phyloP scores from a whole-genome alignment of 1,140 invertebrate species.

The Zaprionus africanus region DNA sequence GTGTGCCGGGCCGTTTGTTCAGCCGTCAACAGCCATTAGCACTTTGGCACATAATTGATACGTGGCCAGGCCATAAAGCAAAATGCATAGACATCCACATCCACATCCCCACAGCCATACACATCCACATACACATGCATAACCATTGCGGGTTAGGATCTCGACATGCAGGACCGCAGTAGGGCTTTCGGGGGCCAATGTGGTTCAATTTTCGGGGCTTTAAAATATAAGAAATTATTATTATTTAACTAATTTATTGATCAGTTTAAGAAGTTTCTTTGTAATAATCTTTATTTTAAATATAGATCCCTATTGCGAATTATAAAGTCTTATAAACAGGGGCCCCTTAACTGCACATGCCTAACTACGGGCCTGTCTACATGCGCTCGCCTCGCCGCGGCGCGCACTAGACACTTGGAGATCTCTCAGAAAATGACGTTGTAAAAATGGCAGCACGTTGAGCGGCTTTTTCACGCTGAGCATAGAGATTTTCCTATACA shows the following conservation, averaged over 20 bases:
- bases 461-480: slow-evolving; percentile 62
- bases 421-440: slow-evolving; percentile 67
- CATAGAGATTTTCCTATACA: slow-evolving; percentile 67
- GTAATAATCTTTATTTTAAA: too few species aligned
- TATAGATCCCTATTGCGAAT: too few species aligned
- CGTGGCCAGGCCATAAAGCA: slow-evolving; percentile 77
- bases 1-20: slow-evolving; percentile 34
- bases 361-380: slow-evolving; percentile 2
- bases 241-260: too few species aligned
- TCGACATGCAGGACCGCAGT: neutral
- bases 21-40: slow-evolving; percentile 83
- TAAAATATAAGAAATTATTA: too few species aligned
- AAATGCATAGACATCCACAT: slow-evolving; percentile 75
- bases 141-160: neutral
- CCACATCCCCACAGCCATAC: slow-evolving; percentile 43
- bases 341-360: neutral
- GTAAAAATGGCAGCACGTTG: slow-evolving; percentile 63
- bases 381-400: neutral
- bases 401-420: slow-evolving; percentile 40
- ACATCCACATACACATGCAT: slow-evolving; percentile 18
- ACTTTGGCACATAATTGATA: slow-evolving; percentile 84
- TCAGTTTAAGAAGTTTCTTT: too few species aligned
- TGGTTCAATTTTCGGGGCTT: too few species aligned
- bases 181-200: too few species aligned
- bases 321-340: too few species aligned